phyloP scores from a whole-genome alignment of 2,888 invertebrate species.

The Panzeria rudis region DNA sequence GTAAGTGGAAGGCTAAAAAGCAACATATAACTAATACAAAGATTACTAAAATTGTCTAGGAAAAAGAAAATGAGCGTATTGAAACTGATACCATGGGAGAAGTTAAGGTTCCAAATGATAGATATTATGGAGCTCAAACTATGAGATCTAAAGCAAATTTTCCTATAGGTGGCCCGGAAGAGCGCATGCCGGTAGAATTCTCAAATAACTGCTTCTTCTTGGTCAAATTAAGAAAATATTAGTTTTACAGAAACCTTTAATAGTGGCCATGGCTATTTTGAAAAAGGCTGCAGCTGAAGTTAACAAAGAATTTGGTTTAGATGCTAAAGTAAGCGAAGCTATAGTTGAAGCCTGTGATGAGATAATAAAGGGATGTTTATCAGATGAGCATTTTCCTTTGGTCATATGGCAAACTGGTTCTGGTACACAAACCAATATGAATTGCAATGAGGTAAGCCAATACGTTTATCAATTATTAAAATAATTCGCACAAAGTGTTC shows the following conservation, averaged over 20 bases:
- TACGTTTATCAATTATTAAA: background rate
- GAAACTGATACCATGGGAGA: constrained; percentile 98
- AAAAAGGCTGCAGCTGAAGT: constrained; percentile 98
- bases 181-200: constrained; percentile 95
- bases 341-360: constrained; percentile 96
- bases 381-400: constrained; percentile 94
- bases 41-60: background rate
- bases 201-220: background rate
- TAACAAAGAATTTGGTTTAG: constrained; percentile 95
- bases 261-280: constrained; percentile 96
- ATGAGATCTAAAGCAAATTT: constrained; percentile 97
- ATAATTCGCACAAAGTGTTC: no score
- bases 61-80: constrained; percentile 71
- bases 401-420: constrained; percentile 99
- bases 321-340: constrained; percentile 92
- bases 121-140: constrained; percentile 97
- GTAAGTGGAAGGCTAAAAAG: background rate
- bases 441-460: constrained; percentile 93
- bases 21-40: no score
- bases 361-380: constrained; percentile 94
- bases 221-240: background rate
- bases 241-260: constrained; percentile 90
- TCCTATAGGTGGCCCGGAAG: constrained; percentile 95
- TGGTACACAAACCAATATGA: constrained; percentile 99
- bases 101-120: constrained; percentile 93